phyloP scores from a whole-genome alignment of 2,888 invertebrate species.

The Calameuta pallipes region DNA sequence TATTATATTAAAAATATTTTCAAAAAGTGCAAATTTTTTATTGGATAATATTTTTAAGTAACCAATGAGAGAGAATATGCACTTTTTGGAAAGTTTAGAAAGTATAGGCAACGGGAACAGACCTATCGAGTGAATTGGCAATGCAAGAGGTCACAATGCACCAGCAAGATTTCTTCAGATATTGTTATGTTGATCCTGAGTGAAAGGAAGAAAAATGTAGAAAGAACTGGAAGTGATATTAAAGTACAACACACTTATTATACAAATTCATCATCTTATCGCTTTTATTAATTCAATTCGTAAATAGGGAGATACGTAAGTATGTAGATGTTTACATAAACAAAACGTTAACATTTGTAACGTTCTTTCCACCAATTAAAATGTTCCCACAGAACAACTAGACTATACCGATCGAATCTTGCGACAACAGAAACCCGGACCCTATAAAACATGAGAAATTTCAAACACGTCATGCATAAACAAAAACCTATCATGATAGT shows the following conservation, averaged over 20 bases:
- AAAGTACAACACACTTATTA: not conserved
- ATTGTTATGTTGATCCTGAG: not conserved
- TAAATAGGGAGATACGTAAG: constrained; percentile 41
- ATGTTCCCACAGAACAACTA: constrained; percentile 29
- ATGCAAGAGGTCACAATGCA: no score
- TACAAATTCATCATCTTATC: constrained; percentile 26
- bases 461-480: not conserved
- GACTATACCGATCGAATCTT: not conserved
- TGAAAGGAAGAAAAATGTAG: not conserved
- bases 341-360: constrained; percentile 44
- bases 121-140: no score
- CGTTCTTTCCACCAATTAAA: constrained; percentile 17
- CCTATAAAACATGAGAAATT: not conserved
- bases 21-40: no score
- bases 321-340: constrained; percentile 43
- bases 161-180: no score
- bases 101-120: no score
- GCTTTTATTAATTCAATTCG: constrained; percentile 42
- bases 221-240: not conserved
- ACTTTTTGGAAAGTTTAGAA: no score
- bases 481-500: not conserved
- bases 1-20: no score
- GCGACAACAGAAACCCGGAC: not conserved
- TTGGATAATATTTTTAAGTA: no score
- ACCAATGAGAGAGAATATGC: no score